Percentiles rank a stretch among this genome's conserved stretches.
These are phyloP conservation scores for Stenoptilia bipunctidactyla DNA, from an alignment of 2,888 invertebrate genomes.

Conservation along the genomic window DNA sequence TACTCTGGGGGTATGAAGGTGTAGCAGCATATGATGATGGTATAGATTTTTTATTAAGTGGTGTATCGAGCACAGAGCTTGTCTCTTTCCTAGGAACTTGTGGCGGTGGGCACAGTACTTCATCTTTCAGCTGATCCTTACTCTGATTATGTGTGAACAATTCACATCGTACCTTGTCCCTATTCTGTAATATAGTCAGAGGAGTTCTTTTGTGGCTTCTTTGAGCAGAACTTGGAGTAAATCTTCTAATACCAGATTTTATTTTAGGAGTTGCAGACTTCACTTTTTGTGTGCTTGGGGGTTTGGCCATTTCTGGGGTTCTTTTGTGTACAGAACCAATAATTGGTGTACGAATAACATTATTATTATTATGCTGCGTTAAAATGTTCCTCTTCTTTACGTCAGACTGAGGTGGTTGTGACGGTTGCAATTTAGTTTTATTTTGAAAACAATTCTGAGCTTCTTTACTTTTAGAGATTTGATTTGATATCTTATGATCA, in stretches of 20 bases:
- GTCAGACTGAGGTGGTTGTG: conserved; percentile 19
- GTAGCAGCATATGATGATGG: conserved; percentile 43
- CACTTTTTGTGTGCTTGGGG: conserved; percentile 29
- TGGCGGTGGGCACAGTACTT: conserved; percentile 17
- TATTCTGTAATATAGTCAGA: conserved; percentile 28
- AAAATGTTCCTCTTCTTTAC: conserved; percentile 29
- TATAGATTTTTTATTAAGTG: conserved; percentile 35
- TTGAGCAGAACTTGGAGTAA: conserved; percentile 42
- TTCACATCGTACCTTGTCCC: conserved; percentile 51
- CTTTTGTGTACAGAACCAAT: conserved; percentile 23
- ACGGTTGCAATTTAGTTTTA: not conserved
- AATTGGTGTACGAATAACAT: not conserved
- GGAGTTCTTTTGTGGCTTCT: conserved; percentile 41
- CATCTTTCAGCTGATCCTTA: conserved; percentile 17
- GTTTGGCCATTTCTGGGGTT: conserved; percentile 36
- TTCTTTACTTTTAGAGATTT: conserved; percentile 2
- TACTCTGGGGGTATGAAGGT: conserved; percentile 54
- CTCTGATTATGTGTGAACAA: conserved; percentile 31
- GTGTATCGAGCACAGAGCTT: conserved; percentile 37
- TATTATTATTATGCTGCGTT: conserved; percentile 28
- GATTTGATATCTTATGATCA: conserved; percentile 24
- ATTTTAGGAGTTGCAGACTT: conserved; percentile 48
- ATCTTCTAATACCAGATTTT: conserved; percentile 47
- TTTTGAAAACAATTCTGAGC: not conserved
- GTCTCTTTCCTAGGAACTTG: conserved; percentile 11